These are phyloP conservation scores for Oeneis ivallda DNA, from an alignment of 2,888 invertebrate genomes.

Conservation along the genomic window DNA sequence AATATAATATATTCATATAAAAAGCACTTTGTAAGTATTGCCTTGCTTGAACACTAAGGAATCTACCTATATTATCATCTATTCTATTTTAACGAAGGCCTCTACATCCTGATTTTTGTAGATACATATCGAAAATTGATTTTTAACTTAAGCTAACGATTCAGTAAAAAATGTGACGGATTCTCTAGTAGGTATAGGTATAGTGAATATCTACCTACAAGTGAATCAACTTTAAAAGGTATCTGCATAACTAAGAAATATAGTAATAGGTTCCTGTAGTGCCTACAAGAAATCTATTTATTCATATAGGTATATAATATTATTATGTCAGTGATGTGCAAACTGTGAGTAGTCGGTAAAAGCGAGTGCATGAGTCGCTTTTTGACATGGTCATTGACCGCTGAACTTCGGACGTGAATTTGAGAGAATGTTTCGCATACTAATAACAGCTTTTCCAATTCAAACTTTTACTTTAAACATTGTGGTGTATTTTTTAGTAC, in stretches of 20 bases:
- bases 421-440: constrained; percentile 63
- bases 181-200: no score
- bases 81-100: not conserved
- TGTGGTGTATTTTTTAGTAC: not conserved
- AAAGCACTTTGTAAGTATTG: no score
- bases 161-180: no score
- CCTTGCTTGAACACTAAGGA: not conserved
- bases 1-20: no score
- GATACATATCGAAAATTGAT: no score
- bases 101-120: no score
- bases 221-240: no score
- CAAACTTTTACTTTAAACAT: constrained; percentile 36
- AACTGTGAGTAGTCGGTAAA: constrained; percentile 30
- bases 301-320: not conserved
- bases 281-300: no score
- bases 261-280: no score
- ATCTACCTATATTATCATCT: not conserved
- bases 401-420: constrained; percentile 57
- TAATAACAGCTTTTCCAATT: constrained; percentile 40
- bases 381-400: constrained; percentile 64
- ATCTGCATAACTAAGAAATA: no score
- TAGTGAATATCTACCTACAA: no score
- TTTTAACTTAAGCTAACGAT: no score
- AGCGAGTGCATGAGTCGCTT: constrained; percentile 28
- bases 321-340: constrained; percentile 7